These are phyloP conservation scores for Rhinopithecus roxellana DNA, from an alignment of 2,113 vertebrate genomes.

Conservation along the genomic window DNA sequence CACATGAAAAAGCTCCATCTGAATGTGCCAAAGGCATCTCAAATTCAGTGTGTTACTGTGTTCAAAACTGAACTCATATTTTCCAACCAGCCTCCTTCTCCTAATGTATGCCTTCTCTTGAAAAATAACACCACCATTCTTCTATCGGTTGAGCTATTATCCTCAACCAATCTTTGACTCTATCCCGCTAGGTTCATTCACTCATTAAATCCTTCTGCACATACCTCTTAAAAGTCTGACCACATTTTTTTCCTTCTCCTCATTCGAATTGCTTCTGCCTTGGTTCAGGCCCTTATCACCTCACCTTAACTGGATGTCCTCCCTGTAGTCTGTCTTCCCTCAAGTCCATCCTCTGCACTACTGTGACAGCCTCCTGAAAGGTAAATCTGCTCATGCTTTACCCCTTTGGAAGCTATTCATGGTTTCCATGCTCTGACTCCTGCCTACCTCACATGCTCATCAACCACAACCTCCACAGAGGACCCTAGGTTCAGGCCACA, in stretches of 20 bases:
- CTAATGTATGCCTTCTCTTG: background rate
- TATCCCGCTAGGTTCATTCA: background rate
- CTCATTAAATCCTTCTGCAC: background rate
- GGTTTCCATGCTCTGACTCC: background rate
- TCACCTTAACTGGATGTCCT: background rate
- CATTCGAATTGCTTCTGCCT: background rate
- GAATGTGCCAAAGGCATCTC: background rate
- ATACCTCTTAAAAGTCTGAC: background rate
- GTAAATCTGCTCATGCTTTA: background rate
- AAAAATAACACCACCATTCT: background rate
- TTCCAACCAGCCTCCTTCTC: background rate
- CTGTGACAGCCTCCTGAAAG: background rate
- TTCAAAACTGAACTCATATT: conserved; percentile 2
- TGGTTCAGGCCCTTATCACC: background rate
- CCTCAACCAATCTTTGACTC: background rate
- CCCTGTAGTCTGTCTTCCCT: background rate
- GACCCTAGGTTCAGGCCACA: background rate
- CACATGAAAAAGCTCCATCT: background rate
- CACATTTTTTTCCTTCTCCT: background rate
- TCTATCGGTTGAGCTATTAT: background rate
- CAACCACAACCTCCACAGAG: background rate
- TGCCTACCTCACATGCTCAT: background rate
- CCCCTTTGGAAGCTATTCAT: background rate
- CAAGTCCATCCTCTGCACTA: background rate
- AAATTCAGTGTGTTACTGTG: background rate